Conservation (phyloP, 2,113 vertebrate genomes). For the Manacus vitellinus region DNA sequence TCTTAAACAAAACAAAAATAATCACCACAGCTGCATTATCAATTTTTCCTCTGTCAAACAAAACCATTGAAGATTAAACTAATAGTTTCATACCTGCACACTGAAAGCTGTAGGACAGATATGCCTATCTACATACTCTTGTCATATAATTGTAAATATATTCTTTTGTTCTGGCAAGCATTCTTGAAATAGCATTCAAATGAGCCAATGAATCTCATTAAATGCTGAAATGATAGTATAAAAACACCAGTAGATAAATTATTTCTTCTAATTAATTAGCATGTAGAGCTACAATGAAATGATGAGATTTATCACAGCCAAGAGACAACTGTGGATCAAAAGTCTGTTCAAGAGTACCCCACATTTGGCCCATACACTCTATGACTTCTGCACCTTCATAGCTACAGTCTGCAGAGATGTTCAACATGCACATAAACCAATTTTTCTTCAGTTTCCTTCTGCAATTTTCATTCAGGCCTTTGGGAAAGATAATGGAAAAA, state of each 20-base stretch:
- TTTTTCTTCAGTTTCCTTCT: background rate
- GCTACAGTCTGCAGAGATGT: background rate
- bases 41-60: constrained; percentile 13
- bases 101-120: background rate
- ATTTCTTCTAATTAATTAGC: constrained; percentile 25
- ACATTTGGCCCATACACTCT: background rate
- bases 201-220: background rate
- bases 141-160: background rate
- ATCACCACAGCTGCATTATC: background rate
- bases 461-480: background rate
- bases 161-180: background rate
- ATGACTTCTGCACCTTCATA: background rate
- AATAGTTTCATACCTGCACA: background rate
- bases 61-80: background rate
- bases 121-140: background rate
- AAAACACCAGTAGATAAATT: background rate
- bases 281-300: background rate
- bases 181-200: background rate
- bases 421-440: background rate
- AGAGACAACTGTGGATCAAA: background rate
- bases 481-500: background rate
- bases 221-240: background rate
- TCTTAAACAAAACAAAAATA: constrained; percentile 7
- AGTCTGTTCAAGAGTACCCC: background rate
- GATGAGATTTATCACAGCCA: background rate